A percentile compares a stretch with the other conserved stretches of the same genome.
These are phyloP conservation scores for Phataginus tetradactyla DNA, from an alignment of 2,797 vertebrate species.

Conservation along the genomic window DNA sequence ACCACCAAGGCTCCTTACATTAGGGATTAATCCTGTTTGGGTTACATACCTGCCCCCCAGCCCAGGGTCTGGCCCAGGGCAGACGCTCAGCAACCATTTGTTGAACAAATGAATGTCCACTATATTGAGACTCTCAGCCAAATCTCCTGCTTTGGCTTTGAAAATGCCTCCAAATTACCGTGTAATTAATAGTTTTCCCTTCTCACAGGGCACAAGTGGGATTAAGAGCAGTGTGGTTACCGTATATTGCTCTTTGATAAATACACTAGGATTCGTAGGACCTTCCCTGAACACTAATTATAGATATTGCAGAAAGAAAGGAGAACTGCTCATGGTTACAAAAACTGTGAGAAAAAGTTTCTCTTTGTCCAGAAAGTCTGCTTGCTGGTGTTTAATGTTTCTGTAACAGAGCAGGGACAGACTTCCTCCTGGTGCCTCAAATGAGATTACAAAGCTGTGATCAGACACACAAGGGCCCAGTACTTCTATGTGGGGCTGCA, in stretches of 20 bases:
- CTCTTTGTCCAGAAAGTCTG: background rate
- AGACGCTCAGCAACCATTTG: background rate
- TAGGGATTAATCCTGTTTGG: background rate
- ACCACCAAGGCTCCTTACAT: background rate
- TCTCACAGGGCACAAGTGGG: background rate
- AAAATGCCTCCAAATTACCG: constrained; percentile 7
- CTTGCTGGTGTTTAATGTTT: background rate
- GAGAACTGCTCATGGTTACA: background rate
- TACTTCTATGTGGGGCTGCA: background rate
- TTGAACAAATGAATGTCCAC: background rate
- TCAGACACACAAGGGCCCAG: background rate
- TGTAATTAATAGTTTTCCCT: background rate
- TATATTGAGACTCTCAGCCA: background rate
- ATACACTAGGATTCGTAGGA: background rate
- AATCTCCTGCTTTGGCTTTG: background rate
- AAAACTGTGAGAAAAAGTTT: background rate
- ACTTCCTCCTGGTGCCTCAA: background rate
- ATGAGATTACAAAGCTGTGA: background rate
- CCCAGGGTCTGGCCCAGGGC: background rate
- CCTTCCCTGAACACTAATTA: background rate
- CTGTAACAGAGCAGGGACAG: background rate
- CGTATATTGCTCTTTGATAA: background rate
- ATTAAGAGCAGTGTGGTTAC: background rate
- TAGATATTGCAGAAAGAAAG: background rate
- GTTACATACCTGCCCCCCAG: background rate